A percentile compares a stretch with the other conserved stretches of the same genome.
phyloP scores from a whole-genome alignment of 2,797 vertebrate species.

The Sebastes trivittatus region DNA sequence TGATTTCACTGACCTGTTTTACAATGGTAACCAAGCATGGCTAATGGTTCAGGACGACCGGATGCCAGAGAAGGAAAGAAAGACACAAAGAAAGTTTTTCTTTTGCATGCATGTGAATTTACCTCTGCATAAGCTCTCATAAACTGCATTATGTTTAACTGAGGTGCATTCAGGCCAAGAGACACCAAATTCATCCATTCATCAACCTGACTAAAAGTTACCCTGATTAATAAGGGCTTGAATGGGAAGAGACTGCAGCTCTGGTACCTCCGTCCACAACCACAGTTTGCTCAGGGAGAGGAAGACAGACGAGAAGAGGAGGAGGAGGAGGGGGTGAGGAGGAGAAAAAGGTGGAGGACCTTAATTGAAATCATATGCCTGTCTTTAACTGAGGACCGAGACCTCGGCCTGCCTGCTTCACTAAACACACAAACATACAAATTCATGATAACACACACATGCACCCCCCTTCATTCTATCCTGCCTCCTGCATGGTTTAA shows the following conservation, averaged over 20 bases:
- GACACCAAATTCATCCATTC: slow-evolving; percentile 23
- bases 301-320: neutral
- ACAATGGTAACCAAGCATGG: slow-evolving; percentile 56
- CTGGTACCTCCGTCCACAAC: slow-evolving; percentile 21
- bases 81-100: neutral
- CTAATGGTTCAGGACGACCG: slow-evolving; percentile 55
- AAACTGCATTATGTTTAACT: neutral
- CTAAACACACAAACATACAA: slow-evolving; percentile 36
- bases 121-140: neutral
- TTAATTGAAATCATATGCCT: slow-evolving; percentile 79
- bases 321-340: neutral
- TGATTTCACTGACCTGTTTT: slow-evolving; percentile 65
- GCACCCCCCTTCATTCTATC: slow-evolving; percentile 8
- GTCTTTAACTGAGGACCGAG: slow-evolving; percentile 43
- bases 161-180: slow-evolving; percentile 18
- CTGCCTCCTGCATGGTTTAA: slow-evolving; percentile 61
- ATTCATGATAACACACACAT: slow-evolving; percentile 31
- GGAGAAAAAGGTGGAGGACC: slow-evolving; percentile 51
- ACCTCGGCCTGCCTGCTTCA: slow-evolving; percentile 29
- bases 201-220: slow-evolving; percentile 48
- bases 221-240: slow-evolving; percentile 43
- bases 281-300: slow-evolving; percentile 26
- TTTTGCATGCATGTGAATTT: neutral
- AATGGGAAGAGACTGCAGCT: slow-evolving; percentile 24
- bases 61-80: slow-evolving; percentile 5